phyloP scores from a whole-genome alignment of 2,888 invertebrate species.

The Sturmia bella region DNA sequence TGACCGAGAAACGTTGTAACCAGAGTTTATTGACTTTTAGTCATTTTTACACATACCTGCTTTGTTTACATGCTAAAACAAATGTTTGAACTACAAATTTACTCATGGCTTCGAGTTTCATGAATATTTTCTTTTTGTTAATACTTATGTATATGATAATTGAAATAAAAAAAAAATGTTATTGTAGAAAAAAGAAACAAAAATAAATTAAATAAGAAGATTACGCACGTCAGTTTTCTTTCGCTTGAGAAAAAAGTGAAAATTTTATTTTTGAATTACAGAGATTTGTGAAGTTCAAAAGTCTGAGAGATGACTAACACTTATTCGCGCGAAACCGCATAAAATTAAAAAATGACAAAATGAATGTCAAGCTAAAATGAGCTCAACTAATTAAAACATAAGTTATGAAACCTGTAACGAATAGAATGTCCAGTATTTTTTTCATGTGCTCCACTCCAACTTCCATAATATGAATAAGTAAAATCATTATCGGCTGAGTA shows the following conservation, averaged over 20 bases:
- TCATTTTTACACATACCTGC: background rate
- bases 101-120: too few species aligned
- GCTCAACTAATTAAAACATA: too few species aligned
- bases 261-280: conserved; percentile 52
- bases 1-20: conserved; percentile 1
- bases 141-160: conserved; percentile 20
- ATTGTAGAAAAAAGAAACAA: conserved; percentile 2
- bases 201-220: conserved; percentile 46
- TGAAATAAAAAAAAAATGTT: conserved; percentile 9
- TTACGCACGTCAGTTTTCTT: conserved; percentile 49
- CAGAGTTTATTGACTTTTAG: conserved; percentile 46
- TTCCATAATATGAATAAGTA: too few species aligned
- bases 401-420: too few species aligned
- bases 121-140: background rate
- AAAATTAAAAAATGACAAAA: too few species aligned
- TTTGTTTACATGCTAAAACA: background rate
- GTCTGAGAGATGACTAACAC: conserved; percentile 42
- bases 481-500: too few species aligned
- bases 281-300: conserved; percentile 41
- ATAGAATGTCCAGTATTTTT: too few species aligned
- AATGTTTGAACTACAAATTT: conserved; percentile 21
- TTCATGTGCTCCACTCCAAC: too few species aligned
- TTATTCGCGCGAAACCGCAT: background rate
- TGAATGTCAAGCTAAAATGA: too few species aligned
- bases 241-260: conserved; percentile 57